Evolutionary conservation across 2,113 vertebrate genomes (phyloP).

Genomic region (Carlito syrichta): DNA sequence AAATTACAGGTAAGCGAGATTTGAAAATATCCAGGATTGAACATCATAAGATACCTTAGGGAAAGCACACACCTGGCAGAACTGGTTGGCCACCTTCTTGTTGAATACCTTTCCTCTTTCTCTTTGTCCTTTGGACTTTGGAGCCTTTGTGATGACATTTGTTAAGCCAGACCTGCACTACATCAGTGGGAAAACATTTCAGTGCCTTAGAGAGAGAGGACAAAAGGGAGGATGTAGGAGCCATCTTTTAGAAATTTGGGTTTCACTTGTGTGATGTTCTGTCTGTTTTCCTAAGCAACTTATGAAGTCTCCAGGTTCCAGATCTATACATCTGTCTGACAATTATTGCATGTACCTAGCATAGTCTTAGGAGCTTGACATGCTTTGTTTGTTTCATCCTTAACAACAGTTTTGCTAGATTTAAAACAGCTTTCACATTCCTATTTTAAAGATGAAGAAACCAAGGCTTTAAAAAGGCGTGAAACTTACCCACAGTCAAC

Average conservation of each 20-base stretch:
- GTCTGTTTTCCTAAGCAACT: background rate
- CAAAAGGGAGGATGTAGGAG: background rate
- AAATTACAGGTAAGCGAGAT: background rate
- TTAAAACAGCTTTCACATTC: background rate
- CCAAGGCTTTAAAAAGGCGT: background rate
- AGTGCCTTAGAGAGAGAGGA: background rate
- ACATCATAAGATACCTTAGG: background rate
- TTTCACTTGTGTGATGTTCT: background rate
- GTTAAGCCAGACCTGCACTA: background rate
- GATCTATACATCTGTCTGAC: background rate
- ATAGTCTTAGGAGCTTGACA: background rate
- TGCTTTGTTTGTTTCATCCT: background rate
- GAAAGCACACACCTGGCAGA: background rate
- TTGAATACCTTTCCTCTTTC: background rate
- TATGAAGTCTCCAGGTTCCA: background rate
- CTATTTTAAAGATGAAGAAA: constrained; percentile 16
- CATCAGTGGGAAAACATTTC: background rate
- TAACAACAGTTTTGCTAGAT: background rate
- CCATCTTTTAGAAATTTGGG: background rate
- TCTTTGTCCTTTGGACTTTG: background rate
- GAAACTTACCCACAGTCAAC: too few species aligned
- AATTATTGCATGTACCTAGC: background rate
- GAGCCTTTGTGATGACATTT: background rate
- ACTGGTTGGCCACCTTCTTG: background rate
- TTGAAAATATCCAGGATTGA: background rate